Conservation (phyloP, 2,797 vertebrate genomes). For the Kryptolebias ocellatus region DNA sequence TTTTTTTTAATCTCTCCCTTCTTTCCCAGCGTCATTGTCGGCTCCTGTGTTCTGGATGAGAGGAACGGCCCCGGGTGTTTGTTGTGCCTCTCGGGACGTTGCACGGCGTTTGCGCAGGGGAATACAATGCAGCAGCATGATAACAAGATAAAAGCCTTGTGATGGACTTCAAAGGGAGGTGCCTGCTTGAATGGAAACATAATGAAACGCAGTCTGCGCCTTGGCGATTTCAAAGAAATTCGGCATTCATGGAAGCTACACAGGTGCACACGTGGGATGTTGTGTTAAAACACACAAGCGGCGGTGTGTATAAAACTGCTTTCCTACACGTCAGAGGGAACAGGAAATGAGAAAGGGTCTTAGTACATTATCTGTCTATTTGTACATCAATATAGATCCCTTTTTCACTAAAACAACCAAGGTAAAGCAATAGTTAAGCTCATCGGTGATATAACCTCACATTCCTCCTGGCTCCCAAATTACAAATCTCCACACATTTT, state of each 20-base stretch:
- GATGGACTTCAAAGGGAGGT: conserved; percentile 72
- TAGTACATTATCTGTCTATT: background rate
- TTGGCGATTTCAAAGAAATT: conserved; percentile 43
- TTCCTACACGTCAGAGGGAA: background rate
- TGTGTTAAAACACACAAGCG: conserved; percentile 18
- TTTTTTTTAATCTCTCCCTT: background rate
- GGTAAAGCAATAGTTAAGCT: conserved; percentile 6
- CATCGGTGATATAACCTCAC: too few relatives aligned
- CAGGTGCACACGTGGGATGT: conserved; percentile 6
- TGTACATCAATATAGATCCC: too few relatives aligned
- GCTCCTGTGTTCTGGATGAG: conserved; percentile 60
- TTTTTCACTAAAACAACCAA: conserved; percentile 12
- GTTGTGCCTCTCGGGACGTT: conserved; percentile 59
- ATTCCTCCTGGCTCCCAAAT: too few relatives aligned
- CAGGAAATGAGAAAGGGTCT: conserved; percentile 1
- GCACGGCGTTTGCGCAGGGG: conserved; percentile 51
- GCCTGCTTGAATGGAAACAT: conserved; percentile 44
- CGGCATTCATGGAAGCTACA: conserved; percentile 18
- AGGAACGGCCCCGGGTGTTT: conserved; percentile 59
- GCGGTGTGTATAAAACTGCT: background rate
- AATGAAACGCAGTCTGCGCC: conserved; percentile 31
- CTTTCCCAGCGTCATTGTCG: conserved; percentile 36
- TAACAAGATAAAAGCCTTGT: conserved; percentile 77
- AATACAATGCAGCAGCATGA: conserved; percentile 76
- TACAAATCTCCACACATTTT: too few relatives aligned